phyloP scores from a whole-genome alignment of 2,797 vertebrate species.

The Dromococcyx pavoninus region DNA sequence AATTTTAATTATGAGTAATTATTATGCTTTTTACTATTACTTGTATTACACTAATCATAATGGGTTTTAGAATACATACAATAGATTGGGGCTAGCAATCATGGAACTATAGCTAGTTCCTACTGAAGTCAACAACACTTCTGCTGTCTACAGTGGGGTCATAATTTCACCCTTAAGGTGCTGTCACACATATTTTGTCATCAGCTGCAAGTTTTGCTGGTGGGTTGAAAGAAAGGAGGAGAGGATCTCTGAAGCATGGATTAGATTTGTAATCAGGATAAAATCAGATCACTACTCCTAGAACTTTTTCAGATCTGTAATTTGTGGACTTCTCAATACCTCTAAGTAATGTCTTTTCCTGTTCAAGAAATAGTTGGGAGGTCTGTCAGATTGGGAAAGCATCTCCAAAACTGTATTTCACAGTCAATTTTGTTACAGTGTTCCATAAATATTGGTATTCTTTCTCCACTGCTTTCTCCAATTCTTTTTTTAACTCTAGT shows the following conservation, averaged over 20 bases:
- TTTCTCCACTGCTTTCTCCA: slow-evolving; percentile 50
- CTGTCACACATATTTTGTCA: not conserved
- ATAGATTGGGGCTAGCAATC: not conserved
- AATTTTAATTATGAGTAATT: not conserved
- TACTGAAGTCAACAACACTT: not conserved
- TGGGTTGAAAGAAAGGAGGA: not conserved
- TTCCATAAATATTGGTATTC: slow-evolving; percentile 63
- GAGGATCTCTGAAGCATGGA: not conserved
- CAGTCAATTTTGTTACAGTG: not conserved
- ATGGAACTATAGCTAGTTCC: not conserved
- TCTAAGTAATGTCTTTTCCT: not conserved
- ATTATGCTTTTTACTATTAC: not conserved
- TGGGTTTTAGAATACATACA: not conserved
- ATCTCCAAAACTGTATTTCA: not conserved
- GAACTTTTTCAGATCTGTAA: not conserved
- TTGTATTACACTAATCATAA: not conserved
- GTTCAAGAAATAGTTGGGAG: slow-evolving; percentile 33
- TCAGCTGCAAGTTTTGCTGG: not conserved
- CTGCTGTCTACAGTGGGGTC: not conserved
- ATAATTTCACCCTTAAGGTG: not conserved
- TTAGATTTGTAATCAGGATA: not conserved
- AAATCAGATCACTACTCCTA: not conserved
- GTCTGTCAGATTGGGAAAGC: slow-evolving; percentile 58
- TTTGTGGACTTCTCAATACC: slow-evolving; percentile 5
- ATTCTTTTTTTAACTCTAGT: slow-evolving; percentile 9